These are phyloP conservation scores for Dasypolia templi DNA, from an alignment of 2,888 invertebrate species.

Conservation along the genomic window DNA sequence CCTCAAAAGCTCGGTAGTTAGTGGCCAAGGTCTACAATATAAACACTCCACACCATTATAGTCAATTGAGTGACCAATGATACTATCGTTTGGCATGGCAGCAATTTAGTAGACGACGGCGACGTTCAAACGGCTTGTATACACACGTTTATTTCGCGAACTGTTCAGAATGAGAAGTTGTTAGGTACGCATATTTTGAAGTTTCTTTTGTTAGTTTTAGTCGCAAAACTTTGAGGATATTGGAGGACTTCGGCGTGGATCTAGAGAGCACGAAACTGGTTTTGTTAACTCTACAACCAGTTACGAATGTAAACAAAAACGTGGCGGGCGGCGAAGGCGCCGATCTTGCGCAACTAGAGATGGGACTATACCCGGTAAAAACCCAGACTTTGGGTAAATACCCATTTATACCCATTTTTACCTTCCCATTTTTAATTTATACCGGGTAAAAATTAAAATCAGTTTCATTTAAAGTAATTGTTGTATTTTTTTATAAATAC, in stretches of 20 bases:
- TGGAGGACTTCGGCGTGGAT: slow-evolving; percentile 61
- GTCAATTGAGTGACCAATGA: slow-evolving; percentile 75
- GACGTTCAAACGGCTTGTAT: slow-evolving; percentile 39
- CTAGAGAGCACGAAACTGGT: slow-evolving; percentile 73
- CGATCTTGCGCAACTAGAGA: slow-evolving; percentile 65
- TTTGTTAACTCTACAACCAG: slow-evolving; percentile 78
- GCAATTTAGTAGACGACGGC: slow-evolving; percentile 66
- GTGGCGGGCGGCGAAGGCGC: slow-evolving; percentile 58
- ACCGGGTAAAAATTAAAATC: too few relatives aligned
- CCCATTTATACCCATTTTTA: too few relatives aligned
- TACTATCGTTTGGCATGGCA: slow-evolving; percentile 69
- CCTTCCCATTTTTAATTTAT: too few relatives aligned
- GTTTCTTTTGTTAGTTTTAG: slow-evolving; percentile 19
- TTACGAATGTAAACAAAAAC: slow-evolving; percentile 84
- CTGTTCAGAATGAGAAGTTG: neutral
- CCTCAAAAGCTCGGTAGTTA: slow-evolving; percentile 55
- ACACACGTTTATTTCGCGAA: slow-evolving; percentile 17
- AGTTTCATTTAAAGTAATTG: too few relatives aligned
- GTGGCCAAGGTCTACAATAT: slow-evolving; percentile 69
- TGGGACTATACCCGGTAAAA: too few relatives aligned
- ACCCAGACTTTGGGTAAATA: too few relatives aligned
- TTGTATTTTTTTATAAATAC: too few relatives aligned
- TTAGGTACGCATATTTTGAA: slow-evolving; percentile 1
- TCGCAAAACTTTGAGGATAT: slow-evolving; percentile 48
- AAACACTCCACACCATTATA: slow-evolving; percentile 71